These are phyloP conservation scores for Cyphomyrus plagiostoma DNA, from an alignment of 2,113 vertebrate genomes.

Conservation along the genomic window DNA sequence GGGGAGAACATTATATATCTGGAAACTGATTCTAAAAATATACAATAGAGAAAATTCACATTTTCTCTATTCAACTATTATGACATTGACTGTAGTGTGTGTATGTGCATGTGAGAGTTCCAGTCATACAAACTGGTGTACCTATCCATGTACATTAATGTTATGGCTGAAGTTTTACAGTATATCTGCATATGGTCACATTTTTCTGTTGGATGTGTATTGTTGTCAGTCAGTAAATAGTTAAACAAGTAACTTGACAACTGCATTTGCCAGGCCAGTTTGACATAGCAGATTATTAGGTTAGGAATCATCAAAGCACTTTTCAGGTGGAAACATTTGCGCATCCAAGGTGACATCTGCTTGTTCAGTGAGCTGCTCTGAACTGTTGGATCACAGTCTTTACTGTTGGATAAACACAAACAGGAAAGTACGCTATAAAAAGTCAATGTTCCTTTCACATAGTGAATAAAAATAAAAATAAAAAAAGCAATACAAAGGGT, in stretches of 20 bases:
- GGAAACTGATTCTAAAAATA: background rate
- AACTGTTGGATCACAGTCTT: conserved; percentile 54
- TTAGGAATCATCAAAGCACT: conserved; percentile 62
- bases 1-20: background rate
- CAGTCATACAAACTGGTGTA: background rate
- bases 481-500: conserved; percentile 25
- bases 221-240: background rate
- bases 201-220: background rate
- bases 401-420: conserved; percentile 43
- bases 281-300: conserved; percentile 50
- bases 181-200: background rate
- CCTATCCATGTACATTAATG: background rate
- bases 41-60: background rate
- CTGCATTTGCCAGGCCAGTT: conserved; percentile 37
- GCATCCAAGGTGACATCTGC: conserved; percentile 28
- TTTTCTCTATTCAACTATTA: background rate
- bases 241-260: background rate
- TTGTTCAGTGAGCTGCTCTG: conserved; percentile 58
- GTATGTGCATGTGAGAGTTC: background rate
- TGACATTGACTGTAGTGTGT: background rate
- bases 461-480: conserved; percentile 37
- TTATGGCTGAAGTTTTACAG: background rate
- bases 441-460: conserved; percentile 44
- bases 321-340: conserved; percentile 49
- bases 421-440: conserved; percentile 36